Conservation (phyloP, 2,888 invertebrate species). For the Artemia sinica region DNA sequence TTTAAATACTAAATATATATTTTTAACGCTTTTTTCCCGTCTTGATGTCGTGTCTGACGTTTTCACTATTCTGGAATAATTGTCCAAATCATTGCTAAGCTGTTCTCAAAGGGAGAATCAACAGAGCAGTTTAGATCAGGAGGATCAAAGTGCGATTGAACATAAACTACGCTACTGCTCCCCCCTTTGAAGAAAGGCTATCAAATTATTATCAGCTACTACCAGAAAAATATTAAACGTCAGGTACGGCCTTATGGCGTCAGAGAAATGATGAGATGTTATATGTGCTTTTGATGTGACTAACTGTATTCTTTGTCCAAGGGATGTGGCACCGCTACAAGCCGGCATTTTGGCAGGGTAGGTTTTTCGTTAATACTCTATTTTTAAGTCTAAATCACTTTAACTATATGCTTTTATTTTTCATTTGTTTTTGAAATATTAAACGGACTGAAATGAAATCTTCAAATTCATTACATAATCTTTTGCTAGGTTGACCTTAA, state of each 20-base stretch:
- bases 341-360: conserved; percentile 26
- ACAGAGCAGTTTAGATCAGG: too few relatives aligned
- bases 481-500: too few relatives aligned
- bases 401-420: too few relatives aligned
- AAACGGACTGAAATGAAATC: too few relatives aligned
- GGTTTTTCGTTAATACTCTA: conserved; percentile 18
- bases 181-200: not conserved
- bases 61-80: not conserved
- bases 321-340: conserved; percentile 27
- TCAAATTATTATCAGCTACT: not conserved
- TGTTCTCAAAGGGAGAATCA: too few relatives aligned
- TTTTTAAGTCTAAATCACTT: too few relatives aligned
- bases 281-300: not conserved
- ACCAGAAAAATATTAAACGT: not conserved
- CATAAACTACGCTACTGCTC: not conserved
- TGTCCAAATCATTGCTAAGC: too few relatives aligned
- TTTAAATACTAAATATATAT: not conserved
- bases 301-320: conserved; percentile 22
- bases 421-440: too few relatives aligned
- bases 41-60: not conserved
- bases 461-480: too few relatives aligned
- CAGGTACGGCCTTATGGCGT: too few relatives aligned
- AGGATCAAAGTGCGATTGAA: too few relatives aligned
- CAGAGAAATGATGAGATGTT: not conserved
- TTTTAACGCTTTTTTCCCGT: not conserved